Percentiles rank a stretch among this genome's conserved stretches.
Evolutionary conservation across 53 echinoderm and acorn worm genomes (phyloP).

Genomic region (Paelopatides confundens): DNA sequence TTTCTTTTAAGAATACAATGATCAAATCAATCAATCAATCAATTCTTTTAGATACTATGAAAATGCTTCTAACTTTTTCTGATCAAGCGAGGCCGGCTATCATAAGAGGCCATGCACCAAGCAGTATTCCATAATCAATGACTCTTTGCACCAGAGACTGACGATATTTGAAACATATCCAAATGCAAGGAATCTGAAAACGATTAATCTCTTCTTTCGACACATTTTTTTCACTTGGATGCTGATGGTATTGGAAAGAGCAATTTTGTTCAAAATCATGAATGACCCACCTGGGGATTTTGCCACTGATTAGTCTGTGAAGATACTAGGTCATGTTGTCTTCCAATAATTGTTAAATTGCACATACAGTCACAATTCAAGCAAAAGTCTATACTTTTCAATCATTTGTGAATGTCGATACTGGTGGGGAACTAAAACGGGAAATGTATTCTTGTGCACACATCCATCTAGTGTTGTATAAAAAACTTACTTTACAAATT

Average conservation of each 20-base stretch:
- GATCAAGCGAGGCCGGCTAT: background rate
- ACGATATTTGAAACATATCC: background rate
- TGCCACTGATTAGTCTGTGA: background rate
- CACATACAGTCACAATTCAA: background rate
- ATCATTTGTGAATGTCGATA: background rate
- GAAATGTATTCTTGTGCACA: too few species aligned
- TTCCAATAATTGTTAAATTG: background rate
- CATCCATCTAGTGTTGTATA: too few species aligned
- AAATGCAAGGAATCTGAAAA: background rate
- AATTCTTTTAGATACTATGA: background rate
- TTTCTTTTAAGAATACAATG: background rate
- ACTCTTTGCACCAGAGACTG: background rate
- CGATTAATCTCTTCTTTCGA: background rate
- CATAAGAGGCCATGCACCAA: too few species aligned
- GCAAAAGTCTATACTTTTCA: background rate
- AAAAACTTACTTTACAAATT: too few species aligned
- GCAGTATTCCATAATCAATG: background rate
- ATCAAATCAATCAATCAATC: slow-evolving; percentile 1
- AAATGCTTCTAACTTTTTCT: background rate
- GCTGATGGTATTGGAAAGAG: slow-evolving; percentile 22
- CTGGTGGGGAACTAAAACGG: too few species aligned
- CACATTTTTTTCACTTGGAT: slow-evolving; percentile 1
- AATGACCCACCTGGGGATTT: background rate
- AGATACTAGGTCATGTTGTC: slow-evolving; percentile 3
- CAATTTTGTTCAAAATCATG: background rate